phyloP scores from a whole-genome alignment of 2,797 vertebrate genomes.

The Hipposideros larvatus region DNA sequence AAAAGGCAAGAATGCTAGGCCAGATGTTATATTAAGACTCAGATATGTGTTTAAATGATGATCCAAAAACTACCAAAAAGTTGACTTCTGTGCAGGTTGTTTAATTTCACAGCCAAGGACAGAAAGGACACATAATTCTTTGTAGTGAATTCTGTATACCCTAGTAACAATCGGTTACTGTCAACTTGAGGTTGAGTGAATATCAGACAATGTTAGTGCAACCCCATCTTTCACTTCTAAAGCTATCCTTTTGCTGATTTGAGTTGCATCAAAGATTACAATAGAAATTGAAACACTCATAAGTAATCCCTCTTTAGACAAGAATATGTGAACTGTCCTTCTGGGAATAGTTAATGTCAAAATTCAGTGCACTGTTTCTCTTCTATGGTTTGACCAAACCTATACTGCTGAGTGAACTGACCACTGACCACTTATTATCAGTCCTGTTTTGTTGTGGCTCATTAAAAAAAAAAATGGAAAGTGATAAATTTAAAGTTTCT shows the following conservation, averaged over 20 bases:
- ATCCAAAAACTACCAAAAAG: slow-evolving; percentile 77
- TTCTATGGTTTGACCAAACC: not conserved
- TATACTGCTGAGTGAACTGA: not conserved
- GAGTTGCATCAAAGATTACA: slow-evolving; percentile 50
- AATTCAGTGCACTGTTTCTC: slow-evolving; percentile 46
- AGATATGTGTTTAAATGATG: slow-evolving; percentile 76
- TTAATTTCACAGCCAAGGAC: slow-evolving; percentile 82
- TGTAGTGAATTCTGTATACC: slow-evolving; percentile 67
- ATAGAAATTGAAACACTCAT: slow-evolving; percentile 57
- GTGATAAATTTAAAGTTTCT: slow-evolving; percentile 27
- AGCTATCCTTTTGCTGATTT: slow-evolving; percentile 43
- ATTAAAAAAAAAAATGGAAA: not conserved
- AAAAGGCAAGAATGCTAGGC: not conserved
- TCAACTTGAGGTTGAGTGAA: slow-evolving; percentile 77
- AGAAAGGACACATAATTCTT: slow-evolving; percentile 84
- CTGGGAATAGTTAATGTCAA: slow-evolving; percentile 57
- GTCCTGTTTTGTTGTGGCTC: not conserved
- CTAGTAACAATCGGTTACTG: slow-evolving; percentile 81
- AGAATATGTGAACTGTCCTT: slow-evolving; percentile 47
- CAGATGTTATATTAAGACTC: not conserved
- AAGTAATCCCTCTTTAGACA: slow-evolving; percentile 49
- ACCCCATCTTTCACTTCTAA: slow-evolving; percentile 65
- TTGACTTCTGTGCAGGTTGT: slow-evolving; percentile 69
- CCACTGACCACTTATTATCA: not conserved
- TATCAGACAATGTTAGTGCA: slow-evolving; percentile 73